A percentile compares a stretch with the other conserved stretches of the same genome.
Evolutionary conservation across 2,113 vertebrate genomes (phyloP).

Genomic region (Malurus melanocephalus): DNA sequence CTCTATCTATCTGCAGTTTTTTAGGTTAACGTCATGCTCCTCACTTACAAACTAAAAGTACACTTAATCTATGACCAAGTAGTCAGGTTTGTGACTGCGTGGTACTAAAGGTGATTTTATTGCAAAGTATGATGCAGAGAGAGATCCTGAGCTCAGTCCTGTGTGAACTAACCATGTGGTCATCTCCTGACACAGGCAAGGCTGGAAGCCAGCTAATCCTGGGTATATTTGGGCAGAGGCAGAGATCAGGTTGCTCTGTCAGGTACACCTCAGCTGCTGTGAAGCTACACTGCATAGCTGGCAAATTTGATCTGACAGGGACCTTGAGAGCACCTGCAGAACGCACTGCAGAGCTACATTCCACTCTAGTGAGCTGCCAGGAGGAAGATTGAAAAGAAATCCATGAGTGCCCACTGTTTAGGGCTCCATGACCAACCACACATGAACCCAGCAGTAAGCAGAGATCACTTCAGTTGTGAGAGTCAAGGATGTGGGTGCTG

Average conservation of each 20-base stretch:
- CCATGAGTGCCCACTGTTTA: not conserved
- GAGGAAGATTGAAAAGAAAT: not conserved
- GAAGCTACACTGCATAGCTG: not conserved
- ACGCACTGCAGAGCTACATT: not conserved
- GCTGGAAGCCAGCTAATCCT: not conserved
- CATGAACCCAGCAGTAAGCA: not conserved
- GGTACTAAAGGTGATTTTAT: not conserved
- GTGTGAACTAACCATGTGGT: accelerated
- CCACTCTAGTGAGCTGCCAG: not conserved
- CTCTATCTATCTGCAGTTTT: not conserved
- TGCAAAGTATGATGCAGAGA: not conserved
- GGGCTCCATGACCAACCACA: not conserved
- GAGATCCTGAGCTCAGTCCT: not conserved
- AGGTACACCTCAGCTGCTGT: not conserved
- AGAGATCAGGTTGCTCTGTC: not conserved
- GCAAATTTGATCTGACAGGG: not conserved
- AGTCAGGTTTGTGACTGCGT: not conserved
- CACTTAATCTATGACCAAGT: not conserved
- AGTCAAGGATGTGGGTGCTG: not conserved
- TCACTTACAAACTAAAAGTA: not conserved
- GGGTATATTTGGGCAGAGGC: accelerated
- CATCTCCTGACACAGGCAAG: not conserved
- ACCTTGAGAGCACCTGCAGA: not conserved
- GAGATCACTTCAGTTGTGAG: not conserved
- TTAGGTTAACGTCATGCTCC: not conserved